Evolutionary conservation across 2,113 vertebrate genomes (phyloP).

Genomic region (Hiodon tergisus): DNA sequence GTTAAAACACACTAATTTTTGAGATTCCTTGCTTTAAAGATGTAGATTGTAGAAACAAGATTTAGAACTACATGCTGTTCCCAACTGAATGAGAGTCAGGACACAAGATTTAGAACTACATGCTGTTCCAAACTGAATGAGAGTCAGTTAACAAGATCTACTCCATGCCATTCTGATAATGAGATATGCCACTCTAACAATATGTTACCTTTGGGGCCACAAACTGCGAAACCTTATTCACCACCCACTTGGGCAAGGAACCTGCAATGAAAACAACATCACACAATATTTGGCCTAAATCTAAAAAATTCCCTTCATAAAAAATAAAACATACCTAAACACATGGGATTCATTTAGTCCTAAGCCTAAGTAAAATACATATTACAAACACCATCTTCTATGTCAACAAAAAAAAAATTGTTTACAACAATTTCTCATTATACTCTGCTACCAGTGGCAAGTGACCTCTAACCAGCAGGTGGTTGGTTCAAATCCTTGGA

Average conservation of each 20-base stretch:
- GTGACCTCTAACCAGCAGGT: too few relatives aligned
- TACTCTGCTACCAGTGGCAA: too few relatives aligned
- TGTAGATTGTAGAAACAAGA: too few relatives aligned
- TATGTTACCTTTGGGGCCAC: conserved; percentile 72
- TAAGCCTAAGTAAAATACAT: neutral
- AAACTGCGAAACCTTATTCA: conserved; percentile 79
- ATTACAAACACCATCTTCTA: neutral
- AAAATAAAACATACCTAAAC: neutral
- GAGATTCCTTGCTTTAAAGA: too few relatives aligned
- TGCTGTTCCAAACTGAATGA: too few relatives aligned
- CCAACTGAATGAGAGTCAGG: too few relatives aligned
- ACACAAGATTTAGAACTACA: too few relatives aligned
- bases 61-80: too few relatives aligned
- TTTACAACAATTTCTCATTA: too few relatives aligned
- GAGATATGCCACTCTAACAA: too few relatives aligned
- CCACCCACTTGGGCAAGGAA: conserved; percentile 78
- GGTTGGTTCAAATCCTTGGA: too few relatives aligned
- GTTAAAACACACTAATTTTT: too few relatives aligned
- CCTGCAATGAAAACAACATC: conserved; percentile 48
- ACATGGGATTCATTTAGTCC: neutral
- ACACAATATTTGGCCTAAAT: neutral
- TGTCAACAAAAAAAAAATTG: neutral
- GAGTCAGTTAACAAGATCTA: neutral
- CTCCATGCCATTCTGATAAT: neutral
- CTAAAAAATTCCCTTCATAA: neutral